Evolutionary conservation across 2,797 vertebrate species (phyloP), one percentile per base, ranked within the genome.

Genomic region (Scleropages formosus): DNA sequence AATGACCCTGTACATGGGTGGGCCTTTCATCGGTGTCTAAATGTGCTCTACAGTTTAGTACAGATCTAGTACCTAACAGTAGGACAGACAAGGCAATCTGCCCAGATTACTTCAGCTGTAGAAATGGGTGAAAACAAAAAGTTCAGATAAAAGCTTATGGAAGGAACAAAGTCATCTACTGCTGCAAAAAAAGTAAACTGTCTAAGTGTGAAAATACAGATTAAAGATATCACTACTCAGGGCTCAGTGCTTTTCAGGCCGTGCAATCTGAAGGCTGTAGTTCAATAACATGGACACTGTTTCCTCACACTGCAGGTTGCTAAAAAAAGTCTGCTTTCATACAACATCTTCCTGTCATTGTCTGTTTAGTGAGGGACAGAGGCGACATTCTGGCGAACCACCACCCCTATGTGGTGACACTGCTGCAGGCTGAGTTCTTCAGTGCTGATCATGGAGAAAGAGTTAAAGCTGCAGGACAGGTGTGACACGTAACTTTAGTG

Each of bases 401-500:
- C 31, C 31, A 39, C 60, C 49, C 11, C 31, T 9, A 12, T 31
- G 20, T 56, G 58, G 63, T 31, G 51, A 53, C 51, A 24, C 60
- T 12, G 49, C 20, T 4, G 60, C 31, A 77, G 77, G 18, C 65
- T 0, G 46, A 80, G 62, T 78, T 72, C 78, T 77, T 77, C 75
- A 80, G 18, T 85, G 86, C 31, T 39, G 31, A n/a, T n/a, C n/a
- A n/a, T n/a, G n/a, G n/a, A n/a, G n/a, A 31, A 39, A 31, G 31
- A 39, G 85, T 82, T 85, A 87, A 86, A 80, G 77, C 81, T 7
- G 10, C 64, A 77, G 82, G 76, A 81, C 8, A 13, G 53, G 58
- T 18, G 46, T 86, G 82, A 53, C 89, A 89, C 87, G 88, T 89
- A 82, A 81, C 77, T 82, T 82, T 89, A 44, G 18, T 73, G 53